phyloP scores from a whole-genome alignment of 2,113 vertebrate species.

The Tragelaphus buxtoni region DNA sequence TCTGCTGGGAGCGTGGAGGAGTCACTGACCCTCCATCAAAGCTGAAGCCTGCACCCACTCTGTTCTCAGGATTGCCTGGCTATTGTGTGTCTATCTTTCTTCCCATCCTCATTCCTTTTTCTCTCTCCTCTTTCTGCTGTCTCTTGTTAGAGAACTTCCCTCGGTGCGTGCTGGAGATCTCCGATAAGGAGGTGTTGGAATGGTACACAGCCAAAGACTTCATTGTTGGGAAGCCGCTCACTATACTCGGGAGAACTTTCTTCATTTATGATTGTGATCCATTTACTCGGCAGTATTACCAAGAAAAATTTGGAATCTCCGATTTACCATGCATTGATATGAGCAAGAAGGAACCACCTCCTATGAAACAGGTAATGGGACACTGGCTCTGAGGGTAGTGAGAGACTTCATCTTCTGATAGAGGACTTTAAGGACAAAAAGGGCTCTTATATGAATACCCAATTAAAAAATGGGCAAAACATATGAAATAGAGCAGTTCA shows the following conservation, averaged over 20 bases:
- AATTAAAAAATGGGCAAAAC: not conserved
- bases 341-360: conserved; percentile 70
- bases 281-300: conserved; percentile 89
- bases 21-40: not conserved
- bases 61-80: not conserved
- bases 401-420: not conserved
- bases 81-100: not conserved
- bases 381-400: not conserved
- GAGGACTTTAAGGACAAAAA: not conserved
- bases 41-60: not conserved
- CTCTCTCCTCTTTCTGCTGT: not conserved
- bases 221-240: conserved; percentile 84
- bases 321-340: conserved; percentile 80
- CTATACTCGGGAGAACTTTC: conserved; percentile 89
- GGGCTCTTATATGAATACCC: not conserved
- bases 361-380: conserved; percentile 75
- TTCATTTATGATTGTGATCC: conserved; percentile 90
- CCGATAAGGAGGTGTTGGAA: conserved; percentile 89
- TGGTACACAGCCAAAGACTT: conserved; percentile 92
- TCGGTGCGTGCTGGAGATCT: conserved; percentile 90
- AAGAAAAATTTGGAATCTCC: conserved; percentile 84
- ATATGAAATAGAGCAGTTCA: not conserved
- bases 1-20: not conserved
- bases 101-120: not conserved
- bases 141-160: conserved; percentile 86